phyloP scores from a whole-genome alignment of 23 tunicate genomes.

The Botrylloides violaceus region DNA sequence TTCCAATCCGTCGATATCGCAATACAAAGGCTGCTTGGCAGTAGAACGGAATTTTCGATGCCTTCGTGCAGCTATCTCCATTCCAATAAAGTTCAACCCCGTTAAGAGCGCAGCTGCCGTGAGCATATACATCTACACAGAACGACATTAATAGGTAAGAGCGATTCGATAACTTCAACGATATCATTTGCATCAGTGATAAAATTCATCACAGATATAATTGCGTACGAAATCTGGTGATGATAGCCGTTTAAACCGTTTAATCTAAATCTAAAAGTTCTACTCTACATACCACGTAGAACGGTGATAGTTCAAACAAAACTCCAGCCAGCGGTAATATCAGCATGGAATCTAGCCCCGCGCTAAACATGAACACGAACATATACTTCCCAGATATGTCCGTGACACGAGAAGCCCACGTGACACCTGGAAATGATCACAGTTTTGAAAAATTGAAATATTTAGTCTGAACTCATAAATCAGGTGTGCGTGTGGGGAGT shows the following conservation, averaged over 20 bases:
- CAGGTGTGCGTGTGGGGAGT: too few species aligned
- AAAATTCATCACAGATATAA: too few species aligned
- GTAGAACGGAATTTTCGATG: neutral
- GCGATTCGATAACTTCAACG: too few species aligned
- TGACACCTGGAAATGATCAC: too few species aligned
- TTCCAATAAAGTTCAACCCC: constrained; percentile 1
- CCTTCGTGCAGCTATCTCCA: constrained; percentile 12
- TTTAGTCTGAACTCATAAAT: too few species aligned
- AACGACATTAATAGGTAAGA: too few species aligned
- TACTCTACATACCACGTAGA: constrained; percentile 45
- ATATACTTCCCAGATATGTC: constrained; percentile 77
- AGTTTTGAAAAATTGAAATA: too few species aligned
- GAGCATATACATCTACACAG: constrained; percentile 8
- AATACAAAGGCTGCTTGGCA: too few species aligned
- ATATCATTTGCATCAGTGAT: too few species aligned
- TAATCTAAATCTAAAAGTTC: neutral
- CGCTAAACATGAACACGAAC: constrained; percentile 75
- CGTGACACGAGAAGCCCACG: constrained; percentile 53
- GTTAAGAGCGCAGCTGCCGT: neutral
- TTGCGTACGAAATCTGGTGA: too few species aligned
- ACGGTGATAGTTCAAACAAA: constrained; percentile 56
- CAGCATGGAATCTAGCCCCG: constrained; percentile 50
- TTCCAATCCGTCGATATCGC: too few species aligned
- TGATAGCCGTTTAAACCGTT: too few species aligned
- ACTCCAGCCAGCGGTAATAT: constrained; percentile 56